Percentiles rank a stretch among this genome's conserved stretches.
These are phyloP conservation scores for Megastigmus dorsalis DNA, from an alignment of 2,888 invertebrate genomes.

Conservation along the genomic window DNA sequence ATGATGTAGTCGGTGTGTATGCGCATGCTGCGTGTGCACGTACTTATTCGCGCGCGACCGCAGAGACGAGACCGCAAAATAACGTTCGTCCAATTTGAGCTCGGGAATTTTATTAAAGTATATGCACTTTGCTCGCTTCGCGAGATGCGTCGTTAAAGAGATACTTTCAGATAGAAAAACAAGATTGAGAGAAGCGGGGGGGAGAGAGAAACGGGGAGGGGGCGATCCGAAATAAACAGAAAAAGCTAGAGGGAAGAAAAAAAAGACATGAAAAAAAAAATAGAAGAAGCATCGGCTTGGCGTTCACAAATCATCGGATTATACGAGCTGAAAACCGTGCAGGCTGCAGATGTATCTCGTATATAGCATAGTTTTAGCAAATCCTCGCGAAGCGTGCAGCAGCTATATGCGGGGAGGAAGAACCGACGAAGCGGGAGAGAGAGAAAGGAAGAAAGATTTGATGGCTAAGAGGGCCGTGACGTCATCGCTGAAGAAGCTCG, in stretches of 20 bases:
- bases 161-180: background rate
- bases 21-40: no score
- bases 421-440: background rate
- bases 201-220: no score
- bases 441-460: slow-evolving; percentile 18
- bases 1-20: no score
- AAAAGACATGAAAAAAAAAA: no score
- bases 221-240: no score
- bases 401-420: no score
- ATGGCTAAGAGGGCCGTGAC: slow-evolving; percentile 53
- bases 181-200: no score
- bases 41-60: no score
- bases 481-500: slow-evolving; percentile 58
- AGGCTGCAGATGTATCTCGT: slow-evolving; percentile 2
- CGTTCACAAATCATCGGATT: slow-evolving; percentile 27
- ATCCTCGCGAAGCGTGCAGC: background rate
- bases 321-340: background rate
- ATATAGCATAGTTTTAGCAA: background rate
- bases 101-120: slow-evolving; percentile 3
- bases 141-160: background rate
- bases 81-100: background rate
- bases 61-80: slow-evolving; percentile 1
- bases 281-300: no score
- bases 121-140: background rate
- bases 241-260: no score